phyloP scores from a whole-genome alignment of 2,888 invertebrate genomes.

The Mesoligia furuncula region DNA sequence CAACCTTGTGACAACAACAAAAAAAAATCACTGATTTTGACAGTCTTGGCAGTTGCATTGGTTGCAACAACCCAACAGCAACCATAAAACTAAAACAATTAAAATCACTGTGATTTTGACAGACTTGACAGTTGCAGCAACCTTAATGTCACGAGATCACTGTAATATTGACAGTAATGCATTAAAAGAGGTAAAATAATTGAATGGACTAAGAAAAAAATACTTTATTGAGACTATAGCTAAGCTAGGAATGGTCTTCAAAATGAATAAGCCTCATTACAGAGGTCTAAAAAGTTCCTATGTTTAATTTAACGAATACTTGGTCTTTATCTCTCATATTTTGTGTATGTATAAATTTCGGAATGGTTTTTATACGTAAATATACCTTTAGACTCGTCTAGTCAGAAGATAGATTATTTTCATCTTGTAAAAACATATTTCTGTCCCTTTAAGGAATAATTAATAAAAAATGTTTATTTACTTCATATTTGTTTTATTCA shows the following conservation, averaged over 20 bases:
- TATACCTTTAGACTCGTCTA: constrained; percentile 77
- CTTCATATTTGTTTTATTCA: constrained; percentile 63
- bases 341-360: constrained; percentile 59
- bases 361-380: constrained; percentile 71
- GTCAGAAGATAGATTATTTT: constrained; percentile 79
- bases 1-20: no score
- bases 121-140: no score
- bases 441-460: constrained; percentile 61
- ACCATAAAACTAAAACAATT: background rate
- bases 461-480: constrained; percentile 69
- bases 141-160: background rate
- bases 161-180: background rate
- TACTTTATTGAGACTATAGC: constrained; percentile 20
- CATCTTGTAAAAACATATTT: constrained; percentile 68
- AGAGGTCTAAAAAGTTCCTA: constrained; percentile 82
- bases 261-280: constrained; percentile 38
- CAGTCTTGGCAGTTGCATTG: no score
- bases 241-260: constrained; percentile 57
- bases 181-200: background rate
- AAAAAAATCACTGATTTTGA: no score
- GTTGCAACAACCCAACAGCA: no score
- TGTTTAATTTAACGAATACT: constrained; percentile 70
- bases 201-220: background rate
- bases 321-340: constrained; percentile 47
- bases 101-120: background rate